phyloP scores from a whole-genome alignment of 2,888 invertebrate genomes.

The Ophion slaviceki region DNA sequence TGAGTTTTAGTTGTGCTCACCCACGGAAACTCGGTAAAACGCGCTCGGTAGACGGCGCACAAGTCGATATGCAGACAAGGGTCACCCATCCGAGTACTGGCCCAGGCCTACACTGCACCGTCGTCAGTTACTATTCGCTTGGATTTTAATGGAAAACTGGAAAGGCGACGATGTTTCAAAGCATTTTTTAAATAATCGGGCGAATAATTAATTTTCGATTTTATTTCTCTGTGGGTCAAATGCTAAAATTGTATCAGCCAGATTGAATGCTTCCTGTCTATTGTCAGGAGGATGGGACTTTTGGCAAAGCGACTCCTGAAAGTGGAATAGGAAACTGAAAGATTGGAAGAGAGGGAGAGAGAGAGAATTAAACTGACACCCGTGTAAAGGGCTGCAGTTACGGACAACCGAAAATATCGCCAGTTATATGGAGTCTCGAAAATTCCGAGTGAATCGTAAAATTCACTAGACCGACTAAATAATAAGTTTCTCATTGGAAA shows the following conservation, averaged over 20 bases:
- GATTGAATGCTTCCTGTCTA: not conserved
- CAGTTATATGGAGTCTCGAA: conserved; percentile 11
- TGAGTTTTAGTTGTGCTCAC: too few relatives aligned
- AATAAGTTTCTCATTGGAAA: conserved; percentile 72
- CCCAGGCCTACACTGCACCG: too few relatives aligned
- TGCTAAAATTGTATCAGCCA: not conserved
- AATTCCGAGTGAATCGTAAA: conserved; percentile 66
- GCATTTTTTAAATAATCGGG: too few relatives aligned
- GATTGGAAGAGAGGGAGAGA: not conserved
- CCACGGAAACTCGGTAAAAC: too few relatives aligned
- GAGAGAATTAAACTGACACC: conserved; percentile 44
- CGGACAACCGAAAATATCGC: not conserved
- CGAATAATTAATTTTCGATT: too few relatives aligned
- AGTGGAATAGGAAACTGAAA: not conserved
- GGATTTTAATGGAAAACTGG: too few relatives aligned
- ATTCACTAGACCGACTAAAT: conserved; percentile 61
- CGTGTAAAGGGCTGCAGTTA: not conserved
- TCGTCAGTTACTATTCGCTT: too few relatives aligned
- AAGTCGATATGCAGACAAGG: too few relatives aligned
- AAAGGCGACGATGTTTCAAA: too few relatives aligned
- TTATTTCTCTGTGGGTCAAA: not conserved
- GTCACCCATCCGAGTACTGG: too few relatives aligned
- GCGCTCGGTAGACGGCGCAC: too few relatives aligned
- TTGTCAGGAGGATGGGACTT: not conserved
- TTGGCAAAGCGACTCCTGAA: conserved; percentile 10